phyloP scores from a whole-genome alignment of 2,888 invertebrate genomes.

The Tetheella fluctuosa region DNA sequence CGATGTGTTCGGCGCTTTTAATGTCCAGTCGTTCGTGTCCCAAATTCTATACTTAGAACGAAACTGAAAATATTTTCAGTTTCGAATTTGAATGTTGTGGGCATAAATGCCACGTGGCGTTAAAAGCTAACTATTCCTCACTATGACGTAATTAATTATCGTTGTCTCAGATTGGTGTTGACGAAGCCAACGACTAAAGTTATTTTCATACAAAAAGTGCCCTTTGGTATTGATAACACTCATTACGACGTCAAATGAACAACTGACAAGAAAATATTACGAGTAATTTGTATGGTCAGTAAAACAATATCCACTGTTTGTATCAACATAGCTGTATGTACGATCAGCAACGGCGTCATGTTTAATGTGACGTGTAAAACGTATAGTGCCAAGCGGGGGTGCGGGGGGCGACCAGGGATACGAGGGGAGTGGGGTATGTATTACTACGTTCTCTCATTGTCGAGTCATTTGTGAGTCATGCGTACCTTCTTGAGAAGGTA shows the following conservation, averaged over 20 bases:
- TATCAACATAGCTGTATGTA: constrained; percentile 45
- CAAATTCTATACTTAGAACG: too few relatives aligned
- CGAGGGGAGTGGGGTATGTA: background rate
- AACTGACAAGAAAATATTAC: constrained; percentile 16
- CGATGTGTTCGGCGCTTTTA: too few relatives aligned
- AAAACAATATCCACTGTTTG: constrained; percentile 41
- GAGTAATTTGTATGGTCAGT: constrained; percentile 38
- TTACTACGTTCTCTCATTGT: background rate
- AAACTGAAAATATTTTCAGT: too few relatives aligned
- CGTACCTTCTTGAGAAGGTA: background rate
- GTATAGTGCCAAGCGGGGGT: constrained; percentile 46
- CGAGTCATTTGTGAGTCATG: background rate
- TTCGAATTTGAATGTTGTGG: background rate
- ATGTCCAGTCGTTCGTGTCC: too few relatives aligned
- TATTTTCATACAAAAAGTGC: constrained; percentile 16
- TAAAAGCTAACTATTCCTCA: background rate
- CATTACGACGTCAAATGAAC: constrained; percentile 15
- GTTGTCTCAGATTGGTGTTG: too few relatives aligned
- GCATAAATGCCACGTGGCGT: background rate
- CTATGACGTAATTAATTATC: background rate
- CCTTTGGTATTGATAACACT: background rate
- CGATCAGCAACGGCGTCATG: constrained; percentile 54
- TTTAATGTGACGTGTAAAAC: constrained; percentile 67
- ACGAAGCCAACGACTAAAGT: constrained; percentile 20
- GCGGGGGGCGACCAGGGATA: constrained; percentile 11